Base-by-base conservation (phyloP, 2,797 vertebrate genomes). In the Sitta carolinensis region DNA sequence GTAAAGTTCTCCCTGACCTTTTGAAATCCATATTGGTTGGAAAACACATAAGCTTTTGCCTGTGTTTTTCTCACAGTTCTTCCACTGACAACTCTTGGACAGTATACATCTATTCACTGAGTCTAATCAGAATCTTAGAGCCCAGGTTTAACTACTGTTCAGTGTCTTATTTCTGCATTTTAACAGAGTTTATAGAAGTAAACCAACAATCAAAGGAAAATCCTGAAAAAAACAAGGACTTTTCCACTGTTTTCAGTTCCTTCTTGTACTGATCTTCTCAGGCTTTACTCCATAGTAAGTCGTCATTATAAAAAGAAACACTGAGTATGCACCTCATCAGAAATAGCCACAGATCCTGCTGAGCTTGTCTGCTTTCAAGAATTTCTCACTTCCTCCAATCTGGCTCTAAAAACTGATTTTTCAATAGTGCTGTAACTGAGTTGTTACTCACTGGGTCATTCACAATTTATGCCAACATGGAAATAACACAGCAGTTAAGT, bases 31-130 rank as follows among this genome's bases (percentile, higher is more conserved):
- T 13, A 21, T 3, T 84, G 11, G 1, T 12, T 52, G 50, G 27
- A 34, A 86, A 91, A 73, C 69, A 59, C 36, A 48, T 26, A 34
- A 89, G 13, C 3, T 50, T 81, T 57, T 57, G 20, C 16, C 30
- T 72, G 4, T 42, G 22, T 45, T 86, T 84, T 50, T 43, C 27
- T 50, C 38, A 50, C 38, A 50, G 15, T 5, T 78, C 21, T 61
- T 32, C n/a, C 26, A 68, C 26, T 78, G 68, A 74, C 25, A 63
- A 5, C 22, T 74, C 68, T 59, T 5, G 4, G 27, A 63, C 29
- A 78, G 20, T 21, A 4, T 16, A n/a, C 1, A 2, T 16, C 45
- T 66, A 50, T 34, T 70, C 4, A 72, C 59, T 0, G 0, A 21
- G 9, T 69, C 40, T 48, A 78, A 58, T 26, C 7, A 40, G 59